These are phyloP conservation scores for Nasua narica DNA, from an alignment of 2,797 vertebrate species.

Conservation along the genomic window DNA sequence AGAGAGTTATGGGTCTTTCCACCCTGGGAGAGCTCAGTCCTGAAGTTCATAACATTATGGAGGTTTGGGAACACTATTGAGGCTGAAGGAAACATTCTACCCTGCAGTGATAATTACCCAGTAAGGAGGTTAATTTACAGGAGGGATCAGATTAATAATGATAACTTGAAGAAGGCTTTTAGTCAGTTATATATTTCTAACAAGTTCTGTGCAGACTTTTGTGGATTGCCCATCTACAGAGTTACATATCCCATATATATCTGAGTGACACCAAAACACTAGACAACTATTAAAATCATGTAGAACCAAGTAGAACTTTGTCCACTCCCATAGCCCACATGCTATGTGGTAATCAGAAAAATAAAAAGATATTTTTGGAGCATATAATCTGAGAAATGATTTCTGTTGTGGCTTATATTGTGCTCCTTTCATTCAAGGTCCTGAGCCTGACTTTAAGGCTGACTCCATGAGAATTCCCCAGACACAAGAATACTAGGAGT, in stretches of 20 bases:
- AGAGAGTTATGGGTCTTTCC: not conserved
- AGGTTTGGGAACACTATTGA: not conserved
- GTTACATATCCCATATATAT: not conserved
- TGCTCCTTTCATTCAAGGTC: not conserved
- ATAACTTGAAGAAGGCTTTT: not conserved
- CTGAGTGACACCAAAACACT: not conserved
- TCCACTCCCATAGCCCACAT: not conserved
- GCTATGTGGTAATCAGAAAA: not conserved
- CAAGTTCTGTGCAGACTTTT: not conserved
- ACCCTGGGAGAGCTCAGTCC: not conserved
- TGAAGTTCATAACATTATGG: not conserved
- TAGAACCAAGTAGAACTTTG: not conserved
- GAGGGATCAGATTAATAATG: not conserved
- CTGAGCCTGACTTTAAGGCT: not conserved
- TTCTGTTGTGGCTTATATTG: not conserved
- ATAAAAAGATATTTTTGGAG: not conserved
- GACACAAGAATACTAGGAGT: not conserved
- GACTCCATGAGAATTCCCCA: not conserved
- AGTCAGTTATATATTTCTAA: not conserved
- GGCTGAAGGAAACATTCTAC: not conserved
- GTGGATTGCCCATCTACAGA: not conserved
- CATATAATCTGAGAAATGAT: not conserved
- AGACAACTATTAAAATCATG: not conserved
- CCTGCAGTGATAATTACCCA: not conserved
- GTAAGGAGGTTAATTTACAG: not conserved